These are phyloP conservation scores for Harpagifer antarcticus DNA, from an alignment of 2,797 vertebrate genomes.

Conservation along the genomic window DNA sequence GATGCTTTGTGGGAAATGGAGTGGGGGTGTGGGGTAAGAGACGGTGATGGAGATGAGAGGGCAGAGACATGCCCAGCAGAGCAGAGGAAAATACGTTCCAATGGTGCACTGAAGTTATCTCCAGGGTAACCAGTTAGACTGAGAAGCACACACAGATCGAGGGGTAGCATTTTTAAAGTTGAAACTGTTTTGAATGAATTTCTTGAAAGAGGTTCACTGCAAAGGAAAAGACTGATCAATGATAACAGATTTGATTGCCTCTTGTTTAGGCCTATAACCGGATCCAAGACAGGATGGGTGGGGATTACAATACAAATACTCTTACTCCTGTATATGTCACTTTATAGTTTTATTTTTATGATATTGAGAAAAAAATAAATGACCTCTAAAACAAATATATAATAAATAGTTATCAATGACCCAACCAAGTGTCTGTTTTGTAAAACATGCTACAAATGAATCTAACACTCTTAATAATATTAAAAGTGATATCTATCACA, in stretches of 20 bases:
- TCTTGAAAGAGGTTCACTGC: background rate
- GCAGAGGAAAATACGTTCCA: slow-evolving; percentile 28
- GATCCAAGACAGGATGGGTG: background rate
- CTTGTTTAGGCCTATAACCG: background rate
- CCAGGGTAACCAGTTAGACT: slow-evolving; percentile 13
- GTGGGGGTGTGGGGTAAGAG: background rate
- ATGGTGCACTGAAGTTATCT: slow-evolving; percentile 32
- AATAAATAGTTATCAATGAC: no score
- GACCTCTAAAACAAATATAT: no score
- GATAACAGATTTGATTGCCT: background rate
- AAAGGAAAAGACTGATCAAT: background rate
- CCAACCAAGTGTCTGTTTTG: no score
- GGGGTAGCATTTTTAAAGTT: background rate
- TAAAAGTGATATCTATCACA: no score
- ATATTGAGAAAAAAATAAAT: no score
- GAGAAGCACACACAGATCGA: background rate
- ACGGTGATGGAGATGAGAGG: background rate
- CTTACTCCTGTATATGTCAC: background rate
- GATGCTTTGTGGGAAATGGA: background rate
- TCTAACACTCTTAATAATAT: no score
- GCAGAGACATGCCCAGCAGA: slow-evolving; percentile 14
- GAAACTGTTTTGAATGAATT: background rate
- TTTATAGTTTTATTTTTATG: background rate
- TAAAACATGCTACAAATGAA: no score
- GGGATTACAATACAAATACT: background rate